Evolutionary conservation across 2,113 vertebrate species (phyloP).

Genomic region (Spilogale gracilis): DNA sequence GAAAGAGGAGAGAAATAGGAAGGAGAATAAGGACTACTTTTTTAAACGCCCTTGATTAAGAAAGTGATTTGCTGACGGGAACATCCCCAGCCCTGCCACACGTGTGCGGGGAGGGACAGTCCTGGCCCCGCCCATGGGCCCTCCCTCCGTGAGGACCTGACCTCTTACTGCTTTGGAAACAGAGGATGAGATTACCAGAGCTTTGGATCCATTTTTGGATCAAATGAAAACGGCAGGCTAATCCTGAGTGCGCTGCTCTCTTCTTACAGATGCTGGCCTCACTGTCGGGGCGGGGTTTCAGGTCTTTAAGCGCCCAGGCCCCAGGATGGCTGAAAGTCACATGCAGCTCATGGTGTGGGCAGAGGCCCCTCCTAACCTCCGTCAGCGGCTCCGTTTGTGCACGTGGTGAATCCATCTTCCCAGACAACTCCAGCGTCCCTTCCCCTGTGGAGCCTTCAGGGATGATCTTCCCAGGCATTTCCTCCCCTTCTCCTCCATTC

Average conservation of each 20-base stretch:
- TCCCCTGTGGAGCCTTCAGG: background rate
- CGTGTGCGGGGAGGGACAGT: background rate
- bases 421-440: background rate
- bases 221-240: conserved; percentile 71
- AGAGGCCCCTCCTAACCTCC: background rate
- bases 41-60: rapidly evolving
- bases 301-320: background rate
- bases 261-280: conserved; percentile 60
- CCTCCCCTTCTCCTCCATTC: background rate
- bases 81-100: background rate
- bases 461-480: background rate
- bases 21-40: background rate
- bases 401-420: background rate
- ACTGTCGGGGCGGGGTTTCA: background rate
- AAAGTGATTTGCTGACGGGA: background rate
- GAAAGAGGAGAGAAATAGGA: background rate
- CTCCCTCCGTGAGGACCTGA: conserved; percentile 60
- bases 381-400: background rate
- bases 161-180: conserved; percentile 65
- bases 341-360: background rate
- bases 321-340: background rate
- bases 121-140: background rate
- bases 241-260: conserved; percentile 65
- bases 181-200: conserved; percentile 61
- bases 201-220: conserved; percentile 64